These are phyloP conservation scores for Pterocles gutturalis DNA, from an alignment of 2,113 vertebrate genomes.

Conservation along the genomic window DNA sequence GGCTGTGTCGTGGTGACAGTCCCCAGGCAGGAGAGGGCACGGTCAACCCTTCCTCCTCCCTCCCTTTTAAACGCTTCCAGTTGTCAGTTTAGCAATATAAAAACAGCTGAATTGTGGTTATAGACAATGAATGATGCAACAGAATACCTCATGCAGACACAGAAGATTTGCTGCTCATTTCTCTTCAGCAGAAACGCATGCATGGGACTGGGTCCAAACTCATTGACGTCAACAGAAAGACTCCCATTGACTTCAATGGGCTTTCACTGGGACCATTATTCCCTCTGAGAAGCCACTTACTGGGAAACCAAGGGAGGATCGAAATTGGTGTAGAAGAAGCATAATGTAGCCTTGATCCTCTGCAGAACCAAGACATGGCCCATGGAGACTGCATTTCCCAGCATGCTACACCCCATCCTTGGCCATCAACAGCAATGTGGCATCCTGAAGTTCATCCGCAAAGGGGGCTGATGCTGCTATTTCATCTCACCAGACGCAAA, in stretches of 20 bases:
- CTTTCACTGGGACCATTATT: background rate
- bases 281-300: background rate
- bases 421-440: background rate
- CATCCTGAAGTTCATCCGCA: background rate
- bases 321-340: background rate
- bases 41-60: background rate
- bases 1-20: accelerated
- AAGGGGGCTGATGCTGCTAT: background rate
- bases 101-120: slow-evolving; percentile 3
- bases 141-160: background rate
- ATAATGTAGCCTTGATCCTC: background rate
- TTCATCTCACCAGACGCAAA: background rate
- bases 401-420: background rate
- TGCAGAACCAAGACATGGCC: background rate
- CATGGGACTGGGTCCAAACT: background rate
- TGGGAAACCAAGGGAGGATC: background rate
- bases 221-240: background rate
- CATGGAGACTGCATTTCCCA: background rate
- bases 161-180: slow-evolving; percentile 35
- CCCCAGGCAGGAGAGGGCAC: background rate
- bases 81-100: background rate
- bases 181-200: slow-evolving; percentile 42
- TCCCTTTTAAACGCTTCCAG: slow-evolving; percentile 14
- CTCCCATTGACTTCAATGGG: slow-evolving; percentile 9
- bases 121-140: slow-evolving; percentile 11